A percentile compares a stretch with the other conserved stretches of the same genome.
phyloP scores from a whole-genome alignment of 1,140 invertebrate species.

The Cardiocondyla obscurior region DNA sequence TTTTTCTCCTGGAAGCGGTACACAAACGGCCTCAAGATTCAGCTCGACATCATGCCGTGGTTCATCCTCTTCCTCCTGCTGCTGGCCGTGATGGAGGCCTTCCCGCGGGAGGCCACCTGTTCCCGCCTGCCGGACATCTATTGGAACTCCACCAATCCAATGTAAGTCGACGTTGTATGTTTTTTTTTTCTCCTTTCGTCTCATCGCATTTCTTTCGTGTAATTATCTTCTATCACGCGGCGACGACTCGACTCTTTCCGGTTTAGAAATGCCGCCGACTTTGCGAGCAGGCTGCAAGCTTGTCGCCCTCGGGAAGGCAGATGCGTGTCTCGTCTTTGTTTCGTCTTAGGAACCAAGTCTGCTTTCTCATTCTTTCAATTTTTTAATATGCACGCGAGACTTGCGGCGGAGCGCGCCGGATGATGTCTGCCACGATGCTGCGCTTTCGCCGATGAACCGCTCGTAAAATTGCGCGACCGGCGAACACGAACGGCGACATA shows the following conservation, averaged over 20 bases:
- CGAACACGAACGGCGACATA: slow-evolving; percentile 26
- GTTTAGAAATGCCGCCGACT: slow-evolving; percentile 25
- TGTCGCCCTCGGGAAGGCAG: slow-evolving; percentile 6
- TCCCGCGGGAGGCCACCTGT: slow-evolving; percentile 84
- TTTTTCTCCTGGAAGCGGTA: slow-evolving; percentile 69
- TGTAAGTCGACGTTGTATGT: slow-evolving; percentile 79
- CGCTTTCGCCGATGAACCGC: background rate
- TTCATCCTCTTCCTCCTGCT: slow-evolving; percentile 84
- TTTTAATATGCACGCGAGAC: slow-evolving; percentile 35
- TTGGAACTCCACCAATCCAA: slow-evolving; percentile 86
- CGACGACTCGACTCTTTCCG: background rate
- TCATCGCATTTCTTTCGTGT: background rate
- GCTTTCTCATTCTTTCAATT: no score
- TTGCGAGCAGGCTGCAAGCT: background rate
- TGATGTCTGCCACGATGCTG: slow-evolving; percentile 2
- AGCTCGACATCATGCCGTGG: slow-evolving; percentile 84
- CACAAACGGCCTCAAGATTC: slow-evolving; percentile 81
- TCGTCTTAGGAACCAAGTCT: slow-evolving; percentile 1
- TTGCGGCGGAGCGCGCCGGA: background rate
- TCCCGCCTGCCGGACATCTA: slow-evolving; percentile 85
- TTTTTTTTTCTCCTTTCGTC: background rate
- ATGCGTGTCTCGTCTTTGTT: slow-evolving; percentile 35
- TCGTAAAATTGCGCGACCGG: background rate
- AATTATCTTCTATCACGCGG: slow-evolving; percentile 46
- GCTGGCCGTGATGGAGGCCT: slow-evolving; percentile 84